These are phyloP conservation scores for Drosophila navojoa DNA, from an alignment of 1,140 invertebrate species.

Conservation along the genomic window DNA sequence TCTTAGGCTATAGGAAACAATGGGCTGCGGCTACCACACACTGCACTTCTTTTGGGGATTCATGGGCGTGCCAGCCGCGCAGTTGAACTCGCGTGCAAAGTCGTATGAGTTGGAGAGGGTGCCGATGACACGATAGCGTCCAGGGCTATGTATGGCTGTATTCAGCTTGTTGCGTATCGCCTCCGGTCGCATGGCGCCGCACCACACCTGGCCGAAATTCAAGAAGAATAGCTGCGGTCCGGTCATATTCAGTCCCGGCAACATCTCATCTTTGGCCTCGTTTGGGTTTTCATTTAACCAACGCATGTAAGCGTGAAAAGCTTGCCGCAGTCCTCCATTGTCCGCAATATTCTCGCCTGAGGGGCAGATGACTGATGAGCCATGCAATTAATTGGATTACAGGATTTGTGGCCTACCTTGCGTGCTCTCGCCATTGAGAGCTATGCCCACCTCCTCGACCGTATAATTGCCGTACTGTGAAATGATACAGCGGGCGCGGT, in stretches of 20 bases:
- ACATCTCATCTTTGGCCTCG: constrained; percentile 84
- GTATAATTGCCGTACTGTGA: constrained; percentile 87
- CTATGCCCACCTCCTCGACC: constrained; percentile 87
- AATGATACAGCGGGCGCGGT: constrained; percentile 92
- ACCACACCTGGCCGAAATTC: constrained; percentile 95
- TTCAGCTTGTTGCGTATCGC: constrained; percentile 85
- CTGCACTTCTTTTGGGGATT: constrained; percentile 94
- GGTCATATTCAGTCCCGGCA: constrained; percentile 90
- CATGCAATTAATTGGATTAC: neutral
- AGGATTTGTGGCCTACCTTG: constrained; percentile 84
- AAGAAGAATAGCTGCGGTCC: constrained; percentile 92
- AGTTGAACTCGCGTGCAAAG: constrained; percentile 90
- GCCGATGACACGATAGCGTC: constrained; percentile 91
- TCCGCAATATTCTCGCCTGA: constrained; percentile 94
- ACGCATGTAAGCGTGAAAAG: constrained; percentile 86
- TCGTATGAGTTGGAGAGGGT: constrained; percentile 93
- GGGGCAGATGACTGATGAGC: constrained; percentile 4
- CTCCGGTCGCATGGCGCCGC: constrained; percentile 84
- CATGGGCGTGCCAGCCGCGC: constrained; percentile 90
- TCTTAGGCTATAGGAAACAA: constrained; percentile 45
- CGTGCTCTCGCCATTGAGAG: constrained; percentile 84
- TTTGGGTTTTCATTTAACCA: constrained; percentile 67
- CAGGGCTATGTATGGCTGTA: constrained; percentile 93
- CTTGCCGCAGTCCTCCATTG: constrained; percentile 94
- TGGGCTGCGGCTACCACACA: constrained; percentile 63